Conservation (phyloP, 1,140 invertebrate species). For the Cotesia glomerata region DNA sequence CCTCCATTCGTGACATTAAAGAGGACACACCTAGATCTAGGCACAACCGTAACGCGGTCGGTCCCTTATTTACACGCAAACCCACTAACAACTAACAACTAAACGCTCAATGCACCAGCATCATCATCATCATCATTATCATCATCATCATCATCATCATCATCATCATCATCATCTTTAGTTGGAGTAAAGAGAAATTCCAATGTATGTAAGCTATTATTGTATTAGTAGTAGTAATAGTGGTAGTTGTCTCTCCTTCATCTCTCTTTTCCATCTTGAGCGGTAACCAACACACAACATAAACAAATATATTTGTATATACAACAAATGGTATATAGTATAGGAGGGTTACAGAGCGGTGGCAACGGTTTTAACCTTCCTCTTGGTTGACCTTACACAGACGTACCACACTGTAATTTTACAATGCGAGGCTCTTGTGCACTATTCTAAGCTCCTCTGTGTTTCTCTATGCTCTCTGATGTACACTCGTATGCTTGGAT, state of each 20-base stretch:
- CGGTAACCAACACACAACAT: no score
- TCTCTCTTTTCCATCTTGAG: no score
- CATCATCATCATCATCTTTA: no score
- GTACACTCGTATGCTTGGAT: slow-evolving; percentile 1
- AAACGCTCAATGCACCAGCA: slow-evolving; percentile 1
- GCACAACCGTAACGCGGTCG: slow-evolving; percentile 33
- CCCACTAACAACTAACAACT: background rate
- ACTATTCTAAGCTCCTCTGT: background rate
- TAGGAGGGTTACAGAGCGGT: background rate
- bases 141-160: no score
- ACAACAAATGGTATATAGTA: background rate
- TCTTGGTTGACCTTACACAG: slow-evolving; percentile 52
- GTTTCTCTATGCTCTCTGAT: background rate
- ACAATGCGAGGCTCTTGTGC: background rate
- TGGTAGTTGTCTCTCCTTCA: no score
- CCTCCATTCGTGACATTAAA: slow-evolving; percentile 52
- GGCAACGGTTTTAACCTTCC: slow-evolving; percentile 46
- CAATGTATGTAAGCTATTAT: no score
- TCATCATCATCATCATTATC: no score
- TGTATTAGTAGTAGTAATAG: no score
- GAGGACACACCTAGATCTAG: slow-evolving; percentile 47
- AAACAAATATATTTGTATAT: background rate
- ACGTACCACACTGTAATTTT: slow-evolving; percentile 24
- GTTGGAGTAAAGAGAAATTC: no score
- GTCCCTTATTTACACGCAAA: slow-evolving; percentile 42